Percentiles rank a stretch among this genome's conserved stretches.
These are phyloP conservation scores for Pelosia muscerda DNA, from an alignment of 2,888 invertebrate genomes.

Conservation along the genomic window DNA sequence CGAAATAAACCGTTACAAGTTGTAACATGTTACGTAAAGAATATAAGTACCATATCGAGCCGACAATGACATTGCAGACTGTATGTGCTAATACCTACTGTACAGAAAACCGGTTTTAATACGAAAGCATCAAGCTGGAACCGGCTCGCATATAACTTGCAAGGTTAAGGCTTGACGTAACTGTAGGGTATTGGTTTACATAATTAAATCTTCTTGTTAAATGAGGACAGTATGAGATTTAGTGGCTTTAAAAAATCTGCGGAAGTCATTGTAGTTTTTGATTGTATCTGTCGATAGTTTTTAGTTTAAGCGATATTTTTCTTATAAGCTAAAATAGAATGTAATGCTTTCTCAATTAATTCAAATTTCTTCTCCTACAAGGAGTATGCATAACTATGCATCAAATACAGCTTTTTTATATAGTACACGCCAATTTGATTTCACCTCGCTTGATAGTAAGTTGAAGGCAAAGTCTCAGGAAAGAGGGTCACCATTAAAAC, in stretches of 20 bases:
- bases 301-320: no score
- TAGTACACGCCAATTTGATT: no score
- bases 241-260: background rate
- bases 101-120: slow-evolving; percentile 40
- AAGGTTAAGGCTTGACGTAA: slow-evolving; percentile 29
- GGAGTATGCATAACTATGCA: no score
- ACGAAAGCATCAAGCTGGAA: slow-evolving; percentile 27
- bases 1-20: background rate
- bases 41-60: slow-evolving; percentile 26
- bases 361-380: no score
- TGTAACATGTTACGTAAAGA: slow-evolving; percentile 10
- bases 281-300: background rate
- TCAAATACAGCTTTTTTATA: no score
- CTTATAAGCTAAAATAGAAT: no score
- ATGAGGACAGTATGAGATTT: background rate
- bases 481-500: no score
- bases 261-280: background rate
- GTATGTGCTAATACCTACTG: slow-evolving; percentile 40
- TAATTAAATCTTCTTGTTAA: background rate
- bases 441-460: no score
- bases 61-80: slow-evolving; percentile 38
- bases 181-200: background rate
- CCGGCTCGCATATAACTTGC: slow-evolving; percentile 30
- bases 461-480: no score
- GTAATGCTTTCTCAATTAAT: no score